phyloP scores from a whole-genome alignment of 2,797 vertebrate species.

The Botia kubotai region DNA sequence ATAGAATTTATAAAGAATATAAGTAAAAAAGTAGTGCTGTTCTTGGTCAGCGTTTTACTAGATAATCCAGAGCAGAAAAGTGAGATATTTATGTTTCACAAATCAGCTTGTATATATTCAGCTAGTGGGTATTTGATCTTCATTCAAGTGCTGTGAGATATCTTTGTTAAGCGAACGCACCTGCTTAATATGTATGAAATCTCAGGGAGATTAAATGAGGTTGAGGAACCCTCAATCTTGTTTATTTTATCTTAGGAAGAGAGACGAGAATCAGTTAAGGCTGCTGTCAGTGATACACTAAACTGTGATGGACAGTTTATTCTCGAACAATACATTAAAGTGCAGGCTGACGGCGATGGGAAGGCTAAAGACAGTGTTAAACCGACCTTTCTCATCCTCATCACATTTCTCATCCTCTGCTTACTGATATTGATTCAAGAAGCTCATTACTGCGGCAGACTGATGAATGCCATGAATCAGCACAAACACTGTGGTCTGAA shows the following conservation, averaged over 20 bases:
- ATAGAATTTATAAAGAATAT: no score
- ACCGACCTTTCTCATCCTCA: slow-evolving; percentile 56
- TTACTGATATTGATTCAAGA: slow-evolving; percentile 63
- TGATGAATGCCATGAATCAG: slow-evolving; percentile 59
- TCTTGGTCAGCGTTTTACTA: slow-evolving; percentile 46
- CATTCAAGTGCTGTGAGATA: slow-evolving; percentile 22
- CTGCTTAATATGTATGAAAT: slow-evolving; percentile 41
- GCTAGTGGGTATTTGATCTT: background rate
- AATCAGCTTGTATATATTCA: background rate
- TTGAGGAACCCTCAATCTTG: slow-evolving; percentile 20
- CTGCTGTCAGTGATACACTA: slow-evolving; percentile 44
- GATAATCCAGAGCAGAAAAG: slow-evolving; percentile 1
- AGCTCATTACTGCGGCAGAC: slow-evolving; percentile 54
- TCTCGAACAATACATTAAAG: slow-evolving; percentile 36
- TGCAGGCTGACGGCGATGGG: slow-evolving; percentile 34
- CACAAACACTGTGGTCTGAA: slow-evolving; percentile 44
- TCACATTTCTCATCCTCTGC: slow-evolving; percentile 53
- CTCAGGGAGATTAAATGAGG: slow-evolving; percentile 9
- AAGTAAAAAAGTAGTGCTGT: slow-evolving; percentile 9
- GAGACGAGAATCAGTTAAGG: slow-evolving; percentile 10
- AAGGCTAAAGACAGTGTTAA: slow-evolving; percentile 37
- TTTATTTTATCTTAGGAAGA: slow-evolving; percentile 18
- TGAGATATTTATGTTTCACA: slow-evolving; percentile 5
- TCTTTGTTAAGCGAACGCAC: slow-evolving; percentile 20
- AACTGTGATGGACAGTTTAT: slow-evolving; percentile 43